Conservation (phyloP, 1,140 invertebrate genomes). For the Triops longicaudatus region DNA sequence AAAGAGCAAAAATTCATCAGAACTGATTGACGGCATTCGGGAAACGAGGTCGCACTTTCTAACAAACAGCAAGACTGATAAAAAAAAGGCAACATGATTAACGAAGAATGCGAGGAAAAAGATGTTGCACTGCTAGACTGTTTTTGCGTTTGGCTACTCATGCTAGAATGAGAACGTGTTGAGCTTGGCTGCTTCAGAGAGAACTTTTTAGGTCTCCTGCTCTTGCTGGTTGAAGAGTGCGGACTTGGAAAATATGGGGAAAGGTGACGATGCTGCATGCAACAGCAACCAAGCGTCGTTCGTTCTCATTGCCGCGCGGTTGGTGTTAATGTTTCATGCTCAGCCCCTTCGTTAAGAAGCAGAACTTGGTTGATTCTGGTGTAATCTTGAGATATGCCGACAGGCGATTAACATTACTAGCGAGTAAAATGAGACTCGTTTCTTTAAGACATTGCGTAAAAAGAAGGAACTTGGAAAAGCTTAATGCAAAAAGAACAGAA, state of each 20-base stretch:
- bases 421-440: not conserved
- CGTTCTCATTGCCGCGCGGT: not conserved
- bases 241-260: not conserved
- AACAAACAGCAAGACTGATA: not conserved
- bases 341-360: not conserved
- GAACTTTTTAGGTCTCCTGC: not conserved
- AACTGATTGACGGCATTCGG: not conserved
- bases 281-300: not conserved
- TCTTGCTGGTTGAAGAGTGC: not conserved
- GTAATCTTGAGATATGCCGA: not conserved
- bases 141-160: slow-evolving; percentile 2
- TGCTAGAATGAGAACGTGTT: not conserved
- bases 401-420: not conserved
- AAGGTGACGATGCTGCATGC: slow-evolving; percentile 6
- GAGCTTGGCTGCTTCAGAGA: not conserved
- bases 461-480: no score
- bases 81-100: not conserved
- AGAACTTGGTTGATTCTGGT: not conserved
- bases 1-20: not conserved
- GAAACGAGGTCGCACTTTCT: slow-evolving; percentile 10
- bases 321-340: not conserved
- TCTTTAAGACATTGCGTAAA: no score
- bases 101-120: not conserved
- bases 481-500: no score
- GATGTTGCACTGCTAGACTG: not conserved